phyloP scores from a whole-genome alignment of 2,888 invertebrate genomes.

The Parapristionchus giblindavisi region DNA sequence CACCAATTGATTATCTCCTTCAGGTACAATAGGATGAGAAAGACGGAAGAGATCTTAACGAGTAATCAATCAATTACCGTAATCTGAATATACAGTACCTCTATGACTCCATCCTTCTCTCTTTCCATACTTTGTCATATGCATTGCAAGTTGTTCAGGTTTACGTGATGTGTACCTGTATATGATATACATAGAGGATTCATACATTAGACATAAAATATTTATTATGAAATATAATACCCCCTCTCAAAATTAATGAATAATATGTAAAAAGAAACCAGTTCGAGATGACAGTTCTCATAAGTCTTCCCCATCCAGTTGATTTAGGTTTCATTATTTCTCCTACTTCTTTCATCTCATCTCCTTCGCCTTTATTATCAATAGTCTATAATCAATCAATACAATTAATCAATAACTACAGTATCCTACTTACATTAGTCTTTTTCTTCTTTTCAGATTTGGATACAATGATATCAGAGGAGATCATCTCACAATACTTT shows the following conservation, averaged over 20 bases:
- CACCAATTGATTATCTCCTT: slow-evolving; percentile 47
- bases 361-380: no score
- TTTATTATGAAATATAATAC: no score
- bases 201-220: background rate
- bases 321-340: no score
- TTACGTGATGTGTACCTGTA: slow-evolving; percentile 72
- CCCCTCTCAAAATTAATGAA: no score
- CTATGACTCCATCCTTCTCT: slow-evolving; percentile 79
- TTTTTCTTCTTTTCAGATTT: slow-evolving; percentile 38
- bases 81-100: background rate
- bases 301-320: slow-evolving; percentile 76
- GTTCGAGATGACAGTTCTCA: slow-evolving; percentile 76
- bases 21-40: slow-evolving; percentile 59
- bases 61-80: background rate
- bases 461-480: slow-evolving; percentile 50
- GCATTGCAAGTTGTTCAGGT: slow-evolving; percentile 77
- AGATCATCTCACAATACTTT: slow-evolving; percentile 75
- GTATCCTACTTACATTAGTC: background rate
- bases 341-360: no score
- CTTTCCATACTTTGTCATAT: slow-evolving; percentile 77
- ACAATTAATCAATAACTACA: background rate
- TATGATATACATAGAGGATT: background rate
- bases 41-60: slow-evolving; percentile 75
- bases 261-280: slow-evolving; percentile 73
- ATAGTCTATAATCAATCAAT: background rate